Evolutionary conservation across 1,140 invertebrate species (phyloP).

Genomic region (Eumeta japonica): DNA sequence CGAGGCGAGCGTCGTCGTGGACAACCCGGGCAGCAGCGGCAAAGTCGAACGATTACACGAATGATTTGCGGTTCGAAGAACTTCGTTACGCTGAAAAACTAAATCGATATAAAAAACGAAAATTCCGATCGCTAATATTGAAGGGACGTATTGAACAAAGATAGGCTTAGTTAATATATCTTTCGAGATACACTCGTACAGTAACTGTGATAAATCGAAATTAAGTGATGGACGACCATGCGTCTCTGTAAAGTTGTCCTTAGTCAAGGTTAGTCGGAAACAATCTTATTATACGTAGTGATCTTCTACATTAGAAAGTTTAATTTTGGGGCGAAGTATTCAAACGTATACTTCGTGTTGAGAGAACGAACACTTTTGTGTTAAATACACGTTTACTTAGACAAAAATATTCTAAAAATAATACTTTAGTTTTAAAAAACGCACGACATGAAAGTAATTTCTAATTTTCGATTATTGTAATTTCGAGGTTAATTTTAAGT

Average conservation of each 20-base stretch:
- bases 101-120: background rate
- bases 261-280: background rate
- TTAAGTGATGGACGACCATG: too few species aligned
- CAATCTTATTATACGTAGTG: background rate
- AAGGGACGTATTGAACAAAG: background rate
- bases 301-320: background rate
- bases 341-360: too few species aligned
- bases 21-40: conserved; percentile 34
- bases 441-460: too few species aligned
- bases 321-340: too few species aligned
- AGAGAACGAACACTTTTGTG: background rate
- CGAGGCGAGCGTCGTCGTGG: conserved; percentile 30
- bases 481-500: conserved; percentile 8
- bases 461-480: conserved; percentile 5
- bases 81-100: too few species aligned
- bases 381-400: background rate
- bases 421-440: too few species aligned
- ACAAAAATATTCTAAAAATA: background rate
- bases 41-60: conserved; percentile 42
- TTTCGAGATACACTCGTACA: background rate
- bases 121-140: background rate
- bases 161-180: background rate
- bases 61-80: too few species aligned
- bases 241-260: background rate
- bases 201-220: background rate